Percentiles rank a stretch among this genome's conserved stretches.
These are phyloP conservation scores for Stenchaetothrips biformis DNA, from an alignment of 2,888 invertebrate species.

Conservation along the genomic window DNA sequence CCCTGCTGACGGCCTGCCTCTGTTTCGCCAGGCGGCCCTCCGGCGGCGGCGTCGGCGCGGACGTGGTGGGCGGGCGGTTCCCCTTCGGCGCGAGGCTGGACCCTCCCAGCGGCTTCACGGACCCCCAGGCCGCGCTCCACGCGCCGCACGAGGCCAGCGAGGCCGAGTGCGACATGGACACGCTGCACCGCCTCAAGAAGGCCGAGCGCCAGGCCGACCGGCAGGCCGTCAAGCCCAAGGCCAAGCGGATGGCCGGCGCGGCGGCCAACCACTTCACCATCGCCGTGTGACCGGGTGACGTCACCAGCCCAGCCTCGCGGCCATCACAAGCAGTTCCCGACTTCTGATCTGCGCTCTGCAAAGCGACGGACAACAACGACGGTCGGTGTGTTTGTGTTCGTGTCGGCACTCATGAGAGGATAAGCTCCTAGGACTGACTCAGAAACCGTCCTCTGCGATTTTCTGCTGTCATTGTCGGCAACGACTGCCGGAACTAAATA, in stretches of 20 bases:
- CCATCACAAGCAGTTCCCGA: too few relatives aligned
- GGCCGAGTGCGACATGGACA: conserved; percentile 39
- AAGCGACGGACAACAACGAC: too few relatives aligned
- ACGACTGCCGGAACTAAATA: too few relatives aligned
- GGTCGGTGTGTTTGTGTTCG: too few relatives aligned
- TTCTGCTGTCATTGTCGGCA: too few relatives aligned
- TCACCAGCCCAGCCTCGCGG: too few relatives aligned
- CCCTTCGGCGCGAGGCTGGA: conserved; percentile 37
- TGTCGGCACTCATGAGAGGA: too few relatives aligned
- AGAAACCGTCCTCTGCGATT: too few relatives aligned
- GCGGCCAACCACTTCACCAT: conserved; percentile 32
- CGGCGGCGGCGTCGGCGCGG: conserved; percentile 27
- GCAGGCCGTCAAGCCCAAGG: conserved; percentile 27
- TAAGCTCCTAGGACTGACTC: too few relatives aligned
- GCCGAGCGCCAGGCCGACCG: not conserved
- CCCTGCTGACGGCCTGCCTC: not conserved
- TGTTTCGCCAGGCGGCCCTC: not conserved
- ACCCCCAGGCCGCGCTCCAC: conserved; percentile 35
- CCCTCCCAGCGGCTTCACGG: conserved; percentile 40
- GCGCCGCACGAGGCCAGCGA: conserved; percentile 36
- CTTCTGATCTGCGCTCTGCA: too few relatives aligned
- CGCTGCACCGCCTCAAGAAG: conserved; percentile 35
- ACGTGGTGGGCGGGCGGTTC: conserved; percentile 35
- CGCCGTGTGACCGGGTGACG: conserved; percentile 31
- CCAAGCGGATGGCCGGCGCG: conserved; percentile 27